A percentile compares a stretch with the other conserved stretches of the same genome.
phyloP scores from a whole-genome alignment of 2,888 invertebrate species.

The Thymelicus acteon region DNA sequence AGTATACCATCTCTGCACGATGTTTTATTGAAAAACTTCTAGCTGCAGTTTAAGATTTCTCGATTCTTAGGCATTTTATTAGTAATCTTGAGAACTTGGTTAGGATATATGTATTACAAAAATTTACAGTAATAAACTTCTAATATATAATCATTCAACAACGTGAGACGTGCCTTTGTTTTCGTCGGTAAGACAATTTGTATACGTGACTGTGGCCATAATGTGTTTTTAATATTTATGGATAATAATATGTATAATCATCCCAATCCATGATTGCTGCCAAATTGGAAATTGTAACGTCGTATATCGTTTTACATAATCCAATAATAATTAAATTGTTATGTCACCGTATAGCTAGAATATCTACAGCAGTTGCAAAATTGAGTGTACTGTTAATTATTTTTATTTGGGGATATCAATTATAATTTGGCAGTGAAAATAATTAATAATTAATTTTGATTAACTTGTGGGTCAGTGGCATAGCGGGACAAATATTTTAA shows the following conservation, averaged over 20 bases:
- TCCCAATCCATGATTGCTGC: slow-evolving; percentile 5
- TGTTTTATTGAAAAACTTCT: slow-evolving; percentile 1
- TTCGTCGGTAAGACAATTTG: too few species aligned
- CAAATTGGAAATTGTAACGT: slow-evolving; percentile 22
- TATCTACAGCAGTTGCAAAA: not conserved
- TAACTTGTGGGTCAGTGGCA: too few species aligned
- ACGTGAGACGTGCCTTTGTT: too few species aligned
- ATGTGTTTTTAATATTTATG: not conserved
- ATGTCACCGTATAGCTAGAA: not conserved
- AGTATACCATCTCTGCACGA: not conserved
- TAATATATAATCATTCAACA: too few species aligned
- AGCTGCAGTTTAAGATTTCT: not conserved
- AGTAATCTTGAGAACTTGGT: too few species aligned
- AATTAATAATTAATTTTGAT: too few species aligned
- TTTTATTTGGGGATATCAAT: not conserved
- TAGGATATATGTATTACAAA: too few species aligned
- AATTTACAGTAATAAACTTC: too few species aligned
- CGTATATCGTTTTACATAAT: slow-evolving; percentile 13
- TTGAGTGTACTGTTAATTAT: not conserved
- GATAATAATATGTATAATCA: not conserved
- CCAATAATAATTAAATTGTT: slow-evolving; percentile 3
- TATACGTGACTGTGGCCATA: not conserved
- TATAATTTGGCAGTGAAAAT: too few species aligned
- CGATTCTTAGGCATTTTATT: not conserved
- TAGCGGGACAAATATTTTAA: too few species aligned